Conservation (phyloP, 2,888 invertebrate genomes). For the Trileptium ribeirensis region DNA sequence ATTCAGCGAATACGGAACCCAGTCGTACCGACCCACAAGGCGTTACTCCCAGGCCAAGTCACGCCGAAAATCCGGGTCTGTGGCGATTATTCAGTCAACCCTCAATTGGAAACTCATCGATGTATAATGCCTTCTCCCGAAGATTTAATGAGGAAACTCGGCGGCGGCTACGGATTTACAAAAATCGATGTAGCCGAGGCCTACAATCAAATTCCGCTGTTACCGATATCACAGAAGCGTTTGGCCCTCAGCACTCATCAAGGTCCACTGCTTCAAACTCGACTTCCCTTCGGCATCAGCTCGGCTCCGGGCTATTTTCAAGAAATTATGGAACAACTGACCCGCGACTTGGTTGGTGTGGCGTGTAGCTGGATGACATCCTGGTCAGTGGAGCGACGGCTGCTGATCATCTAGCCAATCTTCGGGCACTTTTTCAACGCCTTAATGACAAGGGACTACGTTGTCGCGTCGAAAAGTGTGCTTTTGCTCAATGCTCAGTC, state of each 20-base stretch:
- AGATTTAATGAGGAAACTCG: not conserved
- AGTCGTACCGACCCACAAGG: not conserved
- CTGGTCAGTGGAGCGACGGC: not conserved
- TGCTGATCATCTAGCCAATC: not conserved
- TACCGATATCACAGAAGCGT: not conserved
- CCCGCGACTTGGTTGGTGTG: slow-evolving; percentile 22
- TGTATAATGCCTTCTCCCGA: not conserved
- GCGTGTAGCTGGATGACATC: slow-evolving; percentile 25
- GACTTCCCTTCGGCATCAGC: slow-evolving; percentile 23
- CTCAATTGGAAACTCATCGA: not conserved
- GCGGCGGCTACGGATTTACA: not conserved
- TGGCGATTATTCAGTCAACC: slow-evolving; percentile 6
- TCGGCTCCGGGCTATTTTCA: slow-evolving; percentile 27
- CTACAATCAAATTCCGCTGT: slow-evolving; percentile 5
- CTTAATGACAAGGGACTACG: slow-evolving; percentile 16
- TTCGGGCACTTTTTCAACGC: not conserved
- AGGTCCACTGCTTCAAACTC: slow-evolving; percentile 23
- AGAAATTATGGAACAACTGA: slow-evolving; percentile 28
- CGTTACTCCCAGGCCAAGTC: not conserved
- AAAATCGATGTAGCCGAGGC: not conserved
- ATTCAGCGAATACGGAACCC: slow-evolving; percentile 9
- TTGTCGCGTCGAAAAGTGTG: slow-evolving; percentile 25
- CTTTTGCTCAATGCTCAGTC: not conserved
- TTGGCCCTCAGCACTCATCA: slow-evolving; percentile 24
- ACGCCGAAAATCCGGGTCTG: not conserved